Evolutionary conservation across 1,140 invertebrate species (phyloP).

Genomic region (Zaprionus taronus): DNA sequence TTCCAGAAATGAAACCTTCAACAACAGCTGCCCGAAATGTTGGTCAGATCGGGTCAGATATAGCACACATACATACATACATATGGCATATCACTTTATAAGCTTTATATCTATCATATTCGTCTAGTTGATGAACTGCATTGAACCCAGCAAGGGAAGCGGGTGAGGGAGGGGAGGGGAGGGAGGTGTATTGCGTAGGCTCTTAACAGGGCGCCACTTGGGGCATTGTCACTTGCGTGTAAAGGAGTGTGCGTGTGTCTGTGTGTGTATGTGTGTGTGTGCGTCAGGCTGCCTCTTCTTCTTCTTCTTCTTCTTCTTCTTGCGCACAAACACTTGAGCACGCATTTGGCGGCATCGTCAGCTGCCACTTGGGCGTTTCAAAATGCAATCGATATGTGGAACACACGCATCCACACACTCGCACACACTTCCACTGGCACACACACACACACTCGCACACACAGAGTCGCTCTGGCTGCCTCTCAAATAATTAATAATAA

Average conservation of each 20-base stretch:
- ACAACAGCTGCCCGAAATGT: no score
- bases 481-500: constrained; percentile 75
- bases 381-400: constrained; percentile 63
- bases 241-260: not conserved
- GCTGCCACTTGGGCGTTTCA: constrained; percentile 60
- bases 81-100: no score
- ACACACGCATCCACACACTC: constrained; percentile 50
- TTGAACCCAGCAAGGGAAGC: constrained; percentile 35
- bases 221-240: constrained; percentile 45
- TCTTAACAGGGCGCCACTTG: constrained; percentile 51
- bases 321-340: constrained; percentile 55
- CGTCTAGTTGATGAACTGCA: constrained; percentile 27
- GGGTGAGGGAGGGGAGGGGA: constrained; percentile 6
- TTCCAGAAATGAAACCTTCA: no score
- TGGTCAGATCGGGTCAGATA: no score
- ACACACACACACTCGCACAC: constrained; percentile 6
- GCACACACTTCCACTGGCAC: constrained; percentile 1
- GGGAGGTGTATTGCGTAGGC: constrained; percentile 38
- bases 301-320: constrained; percentile 34
- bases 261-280: constrained; percentile 10
- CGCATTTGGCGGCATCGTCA: constrained; percentile 58
- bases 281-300: constrained; percentile 28
- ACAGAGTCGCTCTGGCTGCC: not conserved
- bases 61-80: no score
- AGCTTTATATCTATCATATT: not conserved